Percentiles rank a stretch among this genome's conserved stretches.
Evolutionary conservation across 2,113 vertebrate species (phyloP).

Genomic region (Pelusios castaneus): DNA sequence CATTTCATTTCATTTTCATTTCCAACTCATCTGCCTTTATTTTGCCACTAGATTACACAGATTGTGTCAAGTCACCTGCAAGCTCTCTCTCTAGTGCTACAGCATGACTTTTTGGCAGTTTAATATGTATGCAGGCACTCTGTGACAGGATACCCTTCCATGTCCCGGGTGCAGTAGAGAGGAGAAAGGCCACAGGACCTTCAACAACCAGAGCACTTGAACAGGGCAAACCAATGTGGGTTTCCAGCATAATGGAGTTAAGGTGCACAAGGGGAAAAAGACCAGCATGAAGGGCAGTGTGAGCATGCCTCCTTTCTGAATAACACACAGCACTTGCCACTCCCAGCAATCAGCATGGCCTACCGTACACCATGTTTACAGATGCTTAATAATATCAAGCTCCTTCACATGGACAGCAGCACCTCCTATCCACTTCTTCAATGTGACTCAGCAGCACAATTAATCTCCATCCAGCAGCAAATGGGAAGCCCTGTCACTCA

Average conservation of each 20-base stretch:
- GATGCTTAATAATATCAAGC: background rate
- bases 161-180: background rate
- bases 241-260: background rate
- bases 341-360: background rate
- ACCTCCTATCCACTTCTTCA: background rate
- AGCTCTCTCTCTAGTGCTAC: background rate
- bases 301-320: background rate
- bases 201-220: background rate
- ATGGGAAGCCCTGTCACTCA: background rate
- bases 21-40: background rate
- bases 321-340: background rate
- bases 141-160: background rate
- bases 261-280: background rate
- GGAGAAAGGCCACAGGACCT: background rate
- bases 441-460: background rate
- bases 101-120: fast-evolving
- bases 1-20: background rate
- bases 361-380: background rate
- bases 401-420: background rate
- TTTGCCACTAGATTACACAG: background rate
- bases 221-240: background rate
- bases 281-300: background rate
- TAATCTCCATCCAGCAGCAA: background rate
- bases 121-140: background rate
- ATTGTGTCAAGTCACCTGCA: background rate